Percentiles rank a stretch among this genome's conserved stretches.
phyloP scores from a whole-genome alignment of 2,888 invertebrate species.

The Athalia circularis region DNA sequence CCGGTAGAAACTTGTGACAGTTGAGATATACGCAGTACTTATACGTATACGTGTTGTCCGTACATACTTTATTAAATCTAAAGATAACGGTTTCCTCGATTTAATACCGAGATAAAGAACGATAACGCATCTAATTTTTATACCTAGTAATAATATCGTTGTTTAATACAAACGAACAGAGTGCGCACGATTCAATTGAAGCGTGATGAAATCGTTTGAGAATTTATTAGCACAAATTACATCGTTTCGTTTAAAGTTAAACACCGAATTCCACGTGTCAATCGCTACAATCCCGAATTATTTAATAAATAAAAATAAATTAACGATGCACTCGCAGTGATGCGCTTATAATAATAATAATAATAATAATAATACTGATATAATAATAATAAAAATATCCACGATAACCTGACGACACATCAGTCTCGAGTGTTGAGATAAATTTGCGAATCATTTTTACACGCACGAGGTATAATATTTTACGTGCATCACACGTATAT shows the following conservation, averaged over 20 bases:
- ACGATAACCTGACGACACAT: too few relatives aligned
- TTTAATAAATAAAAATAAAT: not conserved
- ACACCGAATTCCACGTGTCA: too few relatives aligned
- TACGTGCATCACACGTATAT: too few relatives aligned
- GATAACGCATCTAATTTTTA: not conserved
- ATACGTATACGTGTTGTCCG: not conserved
- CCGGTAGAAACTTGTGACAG: too few relatives aligned
- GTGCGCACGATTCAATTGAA: conserved; percentile 11
- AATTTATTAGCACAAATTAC: not conserved
- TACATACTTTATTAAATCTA: not conserved
- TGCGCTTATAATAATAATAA: not conserved
- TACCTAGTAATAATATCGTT: too few relatives aligned
- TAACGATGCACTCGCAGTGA: not conserved
- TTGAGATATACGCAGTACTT: not conserved
- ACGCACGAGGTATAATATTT: not conserved
- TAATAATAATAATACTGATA: too few relatives aligned
- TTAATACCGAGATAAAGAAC: conserved; percentile 1
- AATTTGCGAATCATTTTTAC: not conserved
- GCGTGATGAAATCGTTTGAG: conserved; percentile 16
- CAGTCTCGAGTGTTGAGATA: conserved; percentile 1
- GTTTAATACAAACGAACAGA: not conserved
- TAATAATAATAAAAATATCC: not conserved
- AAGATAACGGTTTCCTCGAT: not conserved
- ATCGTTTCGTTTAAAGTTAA: not conserved
- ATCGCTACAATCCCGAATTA: not conserved